Evolutionary conservation across 2,113 vertebrate genomes (phyloP).

Genomic region (Sinocyclocheilus anshuiensis): DNA sequence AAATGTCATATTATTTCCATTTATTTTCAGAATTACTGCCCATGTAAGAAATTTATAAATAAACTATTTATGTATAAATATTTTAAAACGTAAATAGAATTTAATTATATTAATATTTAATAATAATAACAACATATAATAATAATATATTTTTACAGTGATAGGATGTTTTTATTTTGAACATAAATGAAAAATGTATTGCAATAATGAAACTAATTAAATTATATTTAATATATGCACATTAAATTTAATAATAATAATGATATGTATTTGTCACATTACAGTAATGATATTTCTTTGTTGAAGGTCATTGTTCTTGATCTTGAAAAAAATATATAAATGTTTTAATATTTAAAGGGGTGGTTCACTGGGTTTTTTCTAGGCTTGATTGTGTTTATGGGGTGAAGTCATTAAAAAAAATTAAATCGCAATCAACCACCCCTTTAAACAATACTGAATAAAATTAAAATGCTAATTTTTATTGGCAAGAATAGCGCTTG

Average conservation of each 20-base stretch:
- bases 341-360: neutral
- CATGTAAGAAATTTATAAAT: neutral
- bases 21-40: neutral
- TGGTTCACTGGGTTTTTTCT: too few species aligned
- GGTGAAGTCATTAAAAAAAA: too few species aligned
- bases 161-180: neutral
- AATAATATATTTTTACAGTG: neutral
- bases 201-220: neutral
- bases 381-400: too few species aligned
- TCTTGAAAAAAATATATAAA: too few species aligned
- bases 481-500: neutral
- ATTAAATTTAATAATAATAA: neutral
- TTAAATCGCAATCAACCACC: too few species aligned
- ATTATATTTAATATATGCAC: neutral
- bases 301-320: neutral
- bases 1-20: neutral
- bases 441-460: too few species aligned
- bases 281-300: neutral
- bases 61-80: neutral
- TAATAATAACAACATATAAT: too few species aligned
- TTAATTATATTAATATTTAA: too few species aligned
- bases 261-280: neutral
- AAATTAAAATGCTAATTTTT: neutral
- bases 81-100: too few species aligned
- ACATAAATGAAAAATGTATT: neutral